Base-by-base conservation (phyloP, 1,140 invertebrate species). In the Drosophila pandora region DNA sequence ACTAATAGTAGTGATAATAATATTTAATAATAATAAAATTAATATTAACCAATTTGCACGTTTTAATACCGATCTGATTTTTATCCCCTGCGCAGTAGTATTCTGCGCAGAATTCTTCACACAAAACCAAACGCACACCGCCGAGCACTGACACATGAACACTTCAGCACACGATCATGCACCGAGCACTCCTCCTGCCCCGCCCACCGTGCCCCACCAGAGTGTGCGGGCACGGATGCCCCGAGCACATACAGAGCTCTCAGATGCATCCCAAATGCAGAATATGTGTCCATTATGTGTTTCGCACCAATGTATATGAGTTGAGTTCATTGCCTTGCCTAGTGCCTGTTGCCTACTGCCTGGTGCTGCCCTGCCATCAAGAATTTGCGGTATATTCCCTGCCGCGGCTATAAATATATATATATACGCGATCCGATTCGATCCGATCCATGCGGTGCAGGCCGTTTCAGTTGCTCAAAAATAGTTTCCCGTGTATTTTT, bases 291-390 rank as follows among this genome's bases (percentile, higher is more conserved):
- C 63, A 50, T 60, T 49, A 69, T 70, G 64, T 76, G 71, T 68
- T 63, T 12, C 50, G 76, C 63, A 57, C 53, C n/a, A 43, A 43
- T 12, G 39, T 69, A 62, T 74, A 70, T 59, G 61, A 43, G 50
- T 69, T 68, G 82, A 87, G 82, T 87, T 87, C 82, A 87, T 88
- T 88, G 82, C 76, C 82, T 87, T 87, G 64, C 59, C 50, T 68
- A 72, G 25, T 28, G 25, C 5, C 25, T 28, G 7, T 2, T 28
- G 25, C 25, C 25, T 28, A 28, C 25, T 28, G 25, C 5, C 3
- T 28, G 5, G 13, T 21, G 41, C 57, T 76, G 82, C 70, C 74
- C 82, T 76, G 57, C 69, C 57, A 69, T 70, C 52, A 55, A 55
- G 64, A 70, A 69, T 70, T 49, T 10, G 50, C 34, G 12, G 34